Conservation (phyloP, 2,888 invertebrate genomes). For the Netelia melanura region DNA sequence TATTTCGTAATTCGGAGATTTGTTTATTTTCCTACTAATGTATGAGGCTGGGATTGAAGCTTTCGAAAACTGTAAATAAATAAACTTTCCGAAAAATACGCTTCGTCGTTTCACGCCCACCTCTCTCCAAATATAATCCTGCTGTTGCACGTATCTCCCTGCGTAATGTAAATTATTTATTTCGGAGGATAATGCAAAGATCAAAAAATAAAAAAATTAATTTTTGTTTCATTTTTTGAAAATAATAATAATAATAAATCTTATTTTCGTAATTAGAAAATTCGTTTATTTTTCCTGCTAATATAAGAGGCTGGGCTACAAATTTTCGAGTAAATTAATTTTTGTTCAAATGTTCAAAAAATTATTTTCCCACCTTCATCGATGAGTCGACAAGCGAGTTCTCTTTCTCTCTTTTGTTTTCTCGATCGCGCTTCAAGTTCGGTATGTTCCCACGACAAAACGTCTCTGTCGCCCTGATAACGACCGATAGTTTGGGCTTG, state of each 20-base stretch:
- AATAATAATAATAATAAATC: neutral
- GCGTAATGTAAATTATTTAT: too few species aligned
- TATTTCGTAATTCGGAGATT: too few species aligned
- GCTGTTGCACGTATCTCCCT: too few species aligned
- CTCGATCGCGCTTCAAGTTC: neutral
- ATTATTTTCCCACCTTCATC: neutral
- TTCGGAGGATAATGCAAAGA: neutral
- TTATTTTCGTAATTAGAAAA: too few species aligned
- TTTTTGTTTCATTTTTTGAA: neutral
- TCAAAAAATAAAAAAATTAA: neutral
- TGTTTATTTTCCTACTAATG: too few species aligned
- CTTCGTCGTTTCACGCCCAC: slow-evolving; percentile 11
- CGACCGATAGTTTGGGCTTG: neutral
- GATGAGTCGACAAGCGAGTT: neutral
- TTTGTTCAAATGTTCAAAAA: too few species aligned
- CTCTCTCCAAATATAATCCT: neutral
- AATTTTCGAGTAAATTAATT: too few species aligned
- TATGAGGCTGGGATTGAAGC: too few species aligned
- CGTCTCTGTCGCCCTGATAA: slow-evolving; percentile 11
- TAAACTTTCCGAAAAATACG: slow-evolving; percentile 75
- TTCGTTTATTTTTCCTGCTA: too few species aligned
- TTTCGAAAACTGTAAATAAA: too few species aligned
- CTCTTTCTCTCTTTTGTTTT: neutral
- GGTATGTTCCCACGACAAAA: neutral
- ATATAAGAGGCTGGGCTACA: too few species aligned